Conservation (phyloP, 53 echinoderm and acorn worm species). For the Arbacia lixula region DNA sequence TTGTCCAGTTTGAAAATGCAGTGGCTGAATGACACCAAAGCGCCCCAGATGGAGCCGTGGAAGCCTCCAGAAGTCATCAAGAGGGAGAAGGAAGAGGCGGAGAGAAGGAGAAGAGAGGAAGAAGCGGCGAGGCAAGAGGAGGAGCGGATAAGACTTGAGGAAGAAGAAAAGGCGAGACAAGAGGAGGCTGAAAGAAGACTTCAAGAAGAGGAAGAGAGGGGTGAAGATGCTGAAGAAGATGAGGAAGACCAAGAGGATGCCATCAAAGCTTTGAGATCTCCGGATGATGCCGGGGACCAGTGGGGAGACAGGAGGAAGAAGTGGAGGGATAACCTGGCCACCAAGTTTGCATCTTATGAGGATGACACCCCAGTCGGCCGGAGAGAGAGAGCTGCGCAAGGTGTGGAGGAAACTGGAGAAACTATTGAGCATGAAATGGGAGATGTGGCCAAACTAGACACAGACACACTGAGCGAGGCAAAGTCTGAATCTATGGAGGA, state of each 20-base stretch:
- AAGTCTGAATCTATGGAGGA: slow-evolving; percentile 38
- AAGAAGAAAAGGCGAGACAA: slow-evolving; percentile 36
- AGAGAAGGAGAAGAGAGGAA: slow-evolving; percentile 48
- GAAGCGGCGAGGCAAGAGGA: slow-evolving; percentile 49
- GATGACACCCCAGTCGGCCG: slow-evolving; percentile 61
- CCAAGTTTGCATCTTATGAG: slow-evolving; percentile 72
- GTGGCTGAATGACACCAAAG: slow-evolving; percentile 83
- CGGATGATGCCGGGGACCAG: slow-evolving; percentile 4
- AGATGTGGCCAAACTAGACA: neutral
- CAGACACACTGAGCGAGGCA: slow-evolving; percentile 21
- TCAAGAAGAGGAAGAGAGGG: slow-evolving; percentile 43
- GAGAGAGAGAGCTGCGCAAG: slow-evolving; percentile 1
- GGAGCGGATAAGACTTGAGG: slow-evolving; percentile 26
- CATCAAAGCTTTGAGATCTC: slow-evolving; percentile 6
- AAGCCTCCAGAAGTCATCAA: slow-evolving; percentile 61
- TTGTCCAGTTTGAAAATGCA: slow-evolving; percentile 74
- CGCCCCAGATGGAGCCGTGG: slow-evolving; percentile 71
- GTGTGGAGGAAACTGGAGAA: neutral
- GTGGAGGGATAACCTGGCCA: slow-evolving; percentile 66
- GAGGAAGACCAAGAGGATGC: slow-evolving; percentile 17
- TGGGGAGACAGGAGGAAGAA: slow-evolving; percentile 51
- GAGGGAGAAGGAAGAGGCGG: slow-evolving; percentile 63
- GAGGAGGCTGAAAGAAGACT: slow-evolving; percentile 48
- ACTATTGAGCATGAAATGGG: neutral
- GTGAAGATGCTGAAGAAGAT: slow-evolving; percentile 40